Evolutionary conservation across 2,888 invertebrate genomes (phyloP).

Genomic region (Fragum fragum): DNA sequence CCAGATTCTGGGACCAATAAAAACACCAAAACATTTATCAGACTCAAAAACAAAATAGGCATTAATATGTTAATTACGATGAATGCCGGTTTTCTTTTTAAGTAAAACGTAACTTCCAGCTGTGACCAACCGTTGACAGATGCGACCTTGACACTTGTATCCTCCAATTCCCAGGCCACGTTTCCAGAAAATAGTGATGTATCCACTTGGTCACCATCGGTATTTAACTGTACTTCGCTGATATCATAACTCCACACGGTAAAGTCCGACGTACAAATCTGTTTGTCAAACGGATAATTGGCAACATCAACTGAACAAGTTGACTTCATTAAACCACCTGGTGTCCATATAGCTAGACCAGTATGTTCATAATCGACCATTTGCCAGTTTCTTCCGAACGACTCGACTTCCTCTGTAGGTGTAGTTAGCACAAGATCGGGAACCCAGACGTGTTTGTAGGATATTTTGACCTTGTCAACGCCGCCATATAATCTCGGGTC

Average conservation of each 20-base stretch:
- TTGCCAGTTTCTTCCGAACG: conserved; percentile 33
- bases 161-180: not conserved
- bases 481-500: conserved; percentile 4
- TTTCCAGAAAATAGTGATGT: not conserved
- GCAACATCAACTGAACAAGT: conserved; percentile 44
- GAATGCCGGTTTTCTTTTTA: conserved; percentile 55
- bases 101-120: not conserved
- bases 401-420: conserved; percentile 6
- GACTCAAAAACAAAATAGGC: conserved; percentile 65
- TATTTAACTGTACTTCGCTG: conserved; percentile 37
- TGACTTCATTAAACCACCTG: conserved; percentile 39
- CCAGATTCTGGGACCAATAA: conserved; percentile 51
- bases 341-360: conserved; percentile 30
- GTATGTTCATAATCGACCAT: not conserved
- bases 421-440: conserved; percentile 47
- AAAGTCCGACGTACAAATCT: conserved; percentile 41
- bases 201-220: not conserved
- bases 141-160: not conserved
- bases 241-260: conserved; percentile 32
- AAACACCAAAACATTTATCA: conserved; percentile 68
- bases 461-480: not conserved
- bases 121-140: not conserved
- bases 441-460: conserved; percentile 39
- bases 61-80: conserved; percentile 65
- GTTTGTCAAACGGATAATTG: conserved; percentile 51